Evolutionary conservation across 1,140 invertebrate genomes (phyloP).

Genomic region (Brachionus asplanchnoidis): DNA sequence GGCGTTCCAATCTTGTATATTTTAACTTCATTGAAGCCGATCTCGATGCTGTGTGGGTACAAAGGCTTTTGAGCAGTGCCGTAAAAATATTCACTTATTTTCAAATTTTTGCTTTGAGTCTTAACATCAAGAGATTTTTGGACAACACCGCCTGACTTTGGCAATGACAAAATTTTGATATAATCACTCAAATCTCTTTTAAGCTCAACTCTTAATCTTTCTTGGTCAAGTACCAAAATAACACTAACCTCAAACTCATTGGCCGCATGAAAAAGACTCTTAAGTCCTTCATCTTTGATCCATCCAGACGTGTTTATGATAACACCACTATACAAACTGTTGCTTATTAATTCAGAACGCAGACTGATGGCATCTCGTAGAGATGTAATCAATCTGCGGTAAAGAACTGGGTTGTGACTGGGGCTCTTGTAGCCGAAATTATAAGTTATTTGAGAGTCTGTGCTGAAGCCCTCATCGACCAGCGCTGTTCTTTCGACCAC

Average conservation of each 20-base stretch:
- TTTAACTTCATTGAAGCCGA: conserved; percentile 62
- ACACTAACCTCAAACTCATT: conserved; percentile 90
- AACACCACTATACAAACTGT: conserved; percentile 77
- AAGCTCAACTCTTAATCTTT: conserved; percentile 87
- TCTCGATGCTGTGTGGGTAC: conserved; percentile 84
- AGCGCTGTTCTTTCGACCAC: conserved; percentile 82
- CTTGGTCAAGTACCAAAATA: conserved; percentile 91
- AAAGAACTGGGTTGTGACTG: conserved; percentile 72
- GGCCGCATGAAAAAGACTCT: conserved; percentile 67
- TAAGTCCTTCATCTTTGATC: conserved; percentile 74
- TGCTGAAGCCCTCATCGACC: conserved; percentile 75
- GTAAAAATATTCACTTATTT: conserved; percentile 91
- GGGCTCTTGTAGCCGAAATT: conserved; percentile 85
- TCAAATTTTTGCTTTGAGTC: conserved; percentile 44
- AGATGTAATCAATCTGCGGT: conserved; percentile 72
- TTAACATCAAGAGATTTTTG: conserved; percentile 29
- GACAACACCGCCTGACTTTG: conserved; percentile 90
- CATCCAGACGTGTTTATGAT: conserved; percentile 97
- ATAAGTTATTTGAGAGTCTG: conserved; percentile 72
- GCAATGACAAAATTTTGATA: conserved; percentile 83
- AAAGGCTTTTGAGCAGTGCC: conserved; percentile 69
- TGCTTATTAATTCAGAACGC: conserved; percentile 76
- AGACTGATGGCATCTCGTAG: conserved; percentile 80
- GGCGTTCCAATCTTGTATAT: conserved; percentile 62
- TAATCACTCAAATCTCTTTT: conserved; percentile 78